Percentiles rank a stretch among this genome's conserved stretches.
These are phyloP conservation scores for Mylabris phalerata DNA, from an alignment of 1,140 invertebrate genomes.

Conservation along the genomic window DNA sequence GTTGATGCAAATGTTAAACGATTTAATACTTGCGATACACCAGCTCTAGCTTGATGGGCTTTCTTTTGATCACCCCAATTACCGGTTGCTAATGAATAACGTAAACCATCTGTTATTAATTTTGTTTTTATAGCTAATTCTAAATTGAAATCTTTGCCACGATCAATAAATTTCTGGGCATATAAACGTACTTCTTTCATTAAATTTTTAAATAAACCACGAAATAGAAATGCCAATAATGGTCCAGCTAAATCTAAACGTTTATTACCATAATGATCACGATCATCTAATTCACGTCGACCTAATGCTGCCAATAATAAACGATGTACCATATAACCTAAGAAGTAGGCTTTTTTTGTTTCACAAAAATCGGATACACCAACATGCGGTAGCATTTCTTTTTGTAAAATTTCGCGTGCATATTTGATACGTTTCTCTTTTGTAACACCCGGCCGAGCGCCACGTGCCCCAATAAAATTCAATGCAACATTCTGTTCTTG, in stretches of 20 bases:
- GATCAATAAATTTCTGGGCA: constrained; percentile 98
- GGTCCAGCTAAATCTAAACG: constrained; percentile 95
- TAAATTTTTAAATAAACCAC: constrained; percentile 88
- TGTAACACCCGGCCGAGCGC: constrained; percentile 93
- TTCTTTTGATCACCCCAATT: constrained; percentile 99
- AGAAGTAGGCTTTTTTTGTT: constrained; percentile 97
- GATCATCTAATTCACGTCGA: constrained; percentile 90
- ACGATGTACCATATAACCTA: constrained; percentile 98
- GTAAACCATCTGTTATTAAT: constrained; percentile 95
- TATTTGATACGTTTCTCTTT: constrained; percentile 99
- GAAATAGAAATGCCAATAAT: constrained; percentile 89
- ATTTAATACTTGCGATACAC: constrained; percentile 84
- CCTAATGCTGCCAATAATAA: constrained; percentile 90
- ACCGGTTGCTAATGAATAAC: constrained; percentile 96
- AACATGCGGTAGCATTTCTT: constrained; percentile 99
- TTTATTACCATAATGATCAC: constrained; percentile 99
- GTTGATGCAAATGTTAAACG: constrained; percentile 96
- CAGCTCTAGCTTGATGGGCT: constrained; percentile 74
- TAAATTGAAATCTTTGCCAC: constrained; percentile 96
- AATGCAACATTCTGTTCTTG: constrained; percentile 98
- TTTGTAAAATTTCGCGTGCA: constrained; percentile 97
- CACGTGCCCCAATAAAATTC: constrained; percentile 96
- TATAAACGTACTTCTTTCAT: constrained; percentile 96
- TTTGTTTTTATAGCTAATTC: constrained; percentile 96
- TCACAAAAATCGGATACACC: constrained; percentile 99